Conservation (phyloP, 2,797 vertebrate species). For the Carcharodon carcharias region DNA sequence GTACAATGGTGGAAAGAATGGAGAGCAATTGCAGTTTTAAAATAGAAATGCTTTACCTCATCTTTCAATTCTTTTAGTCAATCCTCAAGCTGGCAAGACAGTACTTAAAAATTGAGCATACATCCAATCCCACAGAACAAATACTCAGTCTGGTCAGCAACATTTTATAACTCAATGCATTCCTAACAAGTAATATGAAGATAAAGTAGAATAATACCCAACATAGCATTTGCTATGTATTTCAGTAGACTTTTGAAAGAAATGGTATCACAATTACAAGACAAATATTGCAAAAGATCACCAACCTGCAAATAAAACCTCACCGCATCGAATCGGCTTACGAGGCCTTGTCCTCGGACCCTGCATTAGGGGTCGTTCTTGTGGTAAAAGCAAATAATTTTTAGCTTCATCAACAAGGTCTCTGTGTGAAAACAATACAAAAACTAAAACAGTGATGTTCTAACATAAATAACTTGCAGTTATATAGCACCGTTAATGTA, state of each 20-base stretch:
- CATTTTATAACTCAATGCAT: background rate
- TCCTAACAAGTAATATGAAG: background rate
- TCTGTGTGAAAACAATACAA: slow-evolving; percentile 53
- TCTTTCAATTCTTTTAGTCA: background rate
- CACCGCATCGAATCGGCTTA: slow-evolving; percentile 94
- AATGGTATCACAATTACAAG: background rate
- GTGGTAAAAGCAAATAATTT: slow-evolving; percentile 92
- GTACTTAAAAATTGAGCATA: background rate
- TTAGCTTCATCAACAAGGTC: slow-evolving; percentile 97
- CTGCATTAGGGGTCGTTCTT: slow-evolving; percentile 95
- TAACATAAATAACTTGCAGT: background rate
- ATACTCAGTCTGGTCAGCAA: background rate
- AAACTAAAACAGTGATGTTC: background rate
- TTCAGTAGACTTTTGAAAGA: background rate
- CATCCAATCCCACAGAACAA: background rate
- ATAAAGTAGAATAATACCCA: background rate
- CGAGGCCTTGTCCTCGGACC: slow-evolving; percentile 88
- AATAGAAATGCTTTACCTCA: background rate
- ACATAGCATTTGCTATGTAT: background rate
- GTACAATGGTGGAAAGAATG: background rate
- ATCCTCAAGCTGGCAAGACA: background rate
- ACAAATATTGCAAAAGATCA: background rate
- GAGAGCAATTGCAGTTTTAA: background rate
- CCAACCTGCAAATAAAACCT: slow-evolving; percentile 93
- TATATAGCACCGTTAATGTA: background rate